Base-by-base conservation (phyloP, 1,140 invertebrate genomes). In the Macrobrachium rosenbergii region DNA sequence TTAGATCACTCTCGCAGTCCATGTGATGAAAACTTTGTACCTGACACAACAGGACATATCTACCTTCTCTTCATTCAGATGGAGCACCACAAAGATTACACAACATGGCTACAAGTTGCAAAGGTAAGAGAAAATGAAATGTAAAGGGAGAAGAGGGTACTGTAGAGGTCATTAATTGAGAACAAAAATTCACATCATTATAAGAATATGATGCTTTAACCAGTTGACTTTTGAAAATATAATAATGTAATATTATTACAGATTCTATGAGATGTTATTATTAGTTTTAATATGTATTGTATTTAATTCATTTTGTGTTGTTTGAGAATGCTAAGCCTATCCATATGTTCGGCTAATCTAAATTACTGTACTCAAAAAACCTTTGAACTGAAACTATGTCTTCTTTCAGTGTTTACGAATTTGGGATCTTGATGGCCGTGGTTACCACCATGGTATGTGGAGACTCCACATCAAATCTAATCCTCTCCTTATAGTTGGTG, bases 381-480 rank as follows among this genome's bases (percentile, higher is more conserved):
- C 6, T 77, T 45, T 82, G 45, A 21, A 28, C n/a, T 82, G 37
- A 45, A 64, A 69, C 16, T 52, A 12, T 62, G 63, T 16, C 8
- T 60, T 23, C 82, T 60, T 69, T 23, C 91, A 94, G 93, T 95
- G 94, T 91, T 93, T 94, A 72, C 93, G 94, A 89, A 93, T 95
- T 79, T 95, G 94, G 94, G 94, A 95, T 90, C 91, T 95, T 87
- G 94, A 95, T 92, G 93, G 94, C 0, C 91, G 94, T 90, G 94
- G 94, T 58, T 94, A 93, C 91, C 94, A 95, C 90, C 93, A 93
- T 90, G 94, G 94, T 77, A 92, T 94, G 92, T 95, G 94, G 94
- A 90, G 94, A 87, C 89, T 95, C 72, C 93, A 92, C 83, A 90
- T 94, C 79, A 94, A 94, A 90, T 90, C 91, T 28, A 93, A 92